Percentiles rank a stretch among this genome's conserved stretches.
Evolutionary conservation across 2,113 vertebrate species (phyloP).

Genomic region (Oenanthe melanoleuca): DNA sequence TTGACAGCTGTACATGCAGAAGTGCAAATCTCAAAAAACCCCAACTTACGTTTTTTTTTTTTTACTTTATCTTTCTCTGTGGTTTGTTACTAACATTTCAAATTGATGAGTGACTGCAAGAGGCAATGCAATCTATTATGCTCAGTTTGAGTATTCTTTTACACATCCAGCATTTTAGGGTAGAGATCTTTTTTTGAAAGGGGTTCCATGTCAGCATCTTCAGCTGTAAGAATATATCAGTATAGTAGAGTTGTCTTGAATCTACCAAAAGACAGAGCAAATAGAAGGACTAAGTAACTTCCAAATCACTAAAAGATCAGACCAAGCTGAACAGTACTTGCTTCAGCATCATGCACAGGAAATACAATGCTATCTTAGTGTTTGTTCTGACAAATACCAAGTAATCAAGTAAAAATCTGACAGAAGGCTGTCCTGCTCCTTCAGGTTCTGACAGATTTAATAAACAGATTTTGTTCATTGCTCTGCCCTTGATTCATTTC

Average conservation of each 20-base stretch:
- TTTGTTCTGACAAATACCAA: neutral
- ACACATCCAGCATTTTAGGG: neutral
- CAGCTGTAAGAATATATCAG: neutral
- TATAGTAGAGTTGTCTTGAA: neutral
- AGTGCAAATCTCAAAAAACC: neutral
- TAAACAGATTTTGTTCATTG: neutral
- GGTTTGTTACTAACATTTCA: neutral
- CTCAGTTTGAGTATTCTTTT: neutral
- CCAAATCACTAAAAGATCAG: neutral
- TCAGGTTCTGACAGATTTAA: neutral
- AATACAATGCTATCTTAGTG: neutral
- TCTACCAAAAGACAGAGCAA: neutral
- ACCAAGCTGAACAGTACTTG: neutral
- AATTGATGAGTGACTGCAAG: neutral
- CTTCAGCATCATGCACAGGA: neutral
- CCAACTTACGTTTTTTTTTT: rapidly evolving
- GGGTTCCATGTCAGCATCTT: neutral
- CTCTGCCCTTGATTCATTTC: neutral
- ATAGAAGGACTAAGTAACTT: neutral
- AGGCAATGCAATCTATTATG: neutral
- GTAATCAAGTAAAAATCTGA: neutral
- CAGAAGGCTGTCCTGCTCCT: neutral
- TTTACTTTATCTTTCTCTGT: neutral
- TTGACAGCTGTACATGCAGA: rapidly evolving
- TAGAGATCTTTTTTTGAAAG: neutral